Percentiles rank a stretch among this genome's conserved stretches.
Evolutionary conservation across 2,797 vertebrate genomes (phyloP).

Genomic region (Hemitrygon akajei): DNA sequence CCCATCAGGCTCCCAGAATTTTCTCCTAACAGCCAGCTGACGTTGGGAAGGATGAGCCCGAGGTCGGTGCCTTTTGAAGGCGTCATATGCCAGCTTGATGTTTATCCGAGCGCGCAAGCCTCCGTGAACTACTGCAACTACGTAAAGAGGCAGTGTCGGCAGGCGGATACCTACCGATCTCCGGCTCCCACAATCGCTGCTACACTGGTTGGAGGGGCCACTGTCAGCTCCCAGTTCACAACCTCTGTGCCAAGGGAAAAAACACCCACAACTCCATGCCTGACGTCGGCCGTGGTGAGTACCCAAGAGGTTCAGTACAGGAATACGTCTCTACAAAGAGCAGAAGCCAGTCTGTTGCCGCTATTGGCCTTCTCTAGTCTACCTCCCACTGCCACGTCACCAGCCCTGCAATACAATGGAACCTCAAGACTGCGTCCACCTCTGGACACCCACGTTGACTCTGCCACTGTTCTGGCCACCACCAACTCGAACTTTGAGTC

Average conservation of each 20-base stretch:
- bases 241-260: not conserved
- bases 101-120: constrained; percentile 79
- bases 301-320: not conserved
- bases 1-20: constrained; percentile 61
- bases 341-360: not conserved
- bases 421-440: not conserved
- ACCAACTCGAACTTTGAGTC: no score
- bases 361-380: not conserved
- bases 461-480: not conserved
- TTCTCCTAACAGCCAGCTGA: constrained; percentile 66
- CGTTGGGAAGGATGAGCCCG: constrained; percentile 80
- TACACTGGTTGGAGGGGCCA: not conserved
- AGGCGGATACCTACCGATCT: constrained; percentile 73
- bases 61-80: constrained; percentile 77
- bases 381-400: no score
- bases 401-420: not conserved
- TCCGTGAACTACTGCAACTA: constrained; percentile 80
- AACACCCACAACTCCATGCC: no score
- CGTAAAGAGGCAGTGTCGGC: constrained; percentile 79
- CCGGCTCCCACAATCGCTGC: constrained; percentile 43
- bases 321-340: not conserved
- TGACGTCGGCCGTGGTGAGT: fast-evolving
- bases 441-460: not conserved
- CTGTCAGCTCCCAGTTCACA: not conserved
- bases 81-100: constrained; percentile 81